Base-by-base conservation (phyloP, 1,140 invertebrate genomes). In the Ceratosolen fusciceps region DNA sequence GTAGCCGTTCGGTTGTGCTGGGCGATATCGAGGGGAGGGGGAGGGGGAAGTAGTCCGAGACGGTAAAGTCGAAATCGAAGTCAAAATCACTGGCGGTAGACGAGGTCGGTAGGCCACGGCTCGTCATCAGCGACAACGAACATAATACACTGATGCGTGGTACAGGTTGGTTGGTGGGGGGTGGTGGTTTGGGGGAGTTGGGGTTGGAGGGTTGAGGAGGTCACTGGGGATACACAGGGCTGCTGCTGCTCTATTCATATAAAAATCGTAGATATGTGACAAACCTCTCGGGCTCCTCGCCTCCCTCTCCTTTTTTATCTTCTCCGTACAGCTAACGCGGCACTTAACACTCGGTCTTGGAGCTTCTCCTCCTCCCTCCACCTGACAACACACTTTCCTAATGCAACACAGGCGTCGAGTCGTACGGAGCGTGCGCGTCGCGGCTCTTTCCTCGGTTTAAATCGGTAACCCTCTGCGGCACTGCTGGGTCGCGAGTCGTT, bases 201-300 rank as follows among this genome's bases (percentile, higher is more conserved):
- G 31, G 37, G 31, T 65, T n/a, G 60, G n/a, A 8, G n/a, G 60
- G 31, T 1, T 65, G 9, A 2, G 1, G 31, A 19, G 12, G 19
- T 31, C 31, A 31, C 58, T 1, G 60, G 19, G 37, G 31, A 16
- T 65, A 31, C 31, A 37, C 34, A 3, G 3, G 12, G 31, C n/a
- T 16, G 4, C 16, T 31, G 19, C 31, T n/a, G n/a, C n/a, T n/a
- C n/a, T 37, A 34, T 19, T 31, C 31, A 56, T 47, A 54, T 8
- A 72, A 72, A 72, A 72, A 58, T 79, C 78, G 75, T 77, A 65
- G 73, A 83, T 83, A 83, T 60, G 21, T 21, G 83, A 88, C 87
- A 84, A 88, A 88, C 87, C 87, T 88, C 82, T 52, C 56, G 54
- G 26, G 26, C 21, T 9, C 43, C 29, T 31, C 39, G 29, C 39